A percentile compares a stretch with the other conserved stretches of the same genome.
These are phyloP conservation scores for Heliconius charithonia DNA, from an alignment of 2,888 invertebrate genomes.

Conservation along the genomic window DNA sequence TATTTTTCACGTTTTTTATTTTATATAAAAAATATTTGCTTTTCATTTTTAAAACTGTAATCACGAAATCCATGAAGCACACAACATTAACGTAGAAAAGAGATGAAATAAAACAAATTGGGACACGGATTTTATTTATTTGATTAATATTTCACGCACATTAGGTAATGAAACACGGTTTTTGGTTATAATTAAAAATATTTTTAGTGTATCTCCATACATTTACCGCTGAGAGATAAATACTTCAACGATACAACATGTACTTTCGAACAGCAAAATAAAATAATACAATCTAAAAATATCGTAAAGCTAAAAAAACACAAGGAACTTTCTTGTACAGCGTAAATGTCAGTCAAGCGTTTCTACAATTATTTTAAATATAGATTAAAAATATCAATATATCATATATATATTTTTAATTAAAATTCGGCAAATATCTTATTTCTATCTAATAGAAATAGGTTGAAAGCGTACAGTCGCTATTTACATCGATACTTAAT, in stretches of 20 bases:
- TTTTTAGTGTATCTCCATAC: slow-evolving; percentile 1
- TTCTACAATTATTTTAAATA: slow-evolving; percentile 8
- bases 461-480: slow-evolving; percentile 2
- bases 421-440: slow-evolving; percentile 19
- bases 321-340: slow-evolving; percentile 19
- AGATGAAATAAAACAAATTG: slow-evolving; percentile 7
- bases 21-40: too few relatives aligned
- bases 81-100: background rate
- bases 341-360: slow-evolving; percentile 26
- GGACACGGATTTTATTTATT: slow-evolving; percentile 22
- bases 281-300: slow-evolving; percentile 7
- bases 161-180: background rate
- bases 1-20: too few relatives aligned
- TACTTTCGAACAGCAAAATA: slow-evolving; percentile 9
- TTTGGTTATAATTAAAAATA: slow-evolving; percentile 16
- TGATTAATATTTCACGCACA: slow-evolving; percentile 10
- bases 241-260: background rate
- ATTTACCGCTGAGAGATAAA: background rate
- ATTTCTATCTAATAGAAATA: slow-evolving; percentile 31
- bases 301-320: background rate
- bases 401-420: slow-evolving; percentile 7
- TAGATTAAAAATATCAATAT: background rate
- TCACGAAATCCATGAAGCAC: background rate
- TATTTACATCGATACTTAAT: slow-evolving; percentile 14
- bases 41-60: background rate